Evolutionary conservation across 2,888 invertebrate genomes (phyloP), one percentile per base, ranked within the genome.

Genomic region (Caradrina clavipalpis): DNA sequence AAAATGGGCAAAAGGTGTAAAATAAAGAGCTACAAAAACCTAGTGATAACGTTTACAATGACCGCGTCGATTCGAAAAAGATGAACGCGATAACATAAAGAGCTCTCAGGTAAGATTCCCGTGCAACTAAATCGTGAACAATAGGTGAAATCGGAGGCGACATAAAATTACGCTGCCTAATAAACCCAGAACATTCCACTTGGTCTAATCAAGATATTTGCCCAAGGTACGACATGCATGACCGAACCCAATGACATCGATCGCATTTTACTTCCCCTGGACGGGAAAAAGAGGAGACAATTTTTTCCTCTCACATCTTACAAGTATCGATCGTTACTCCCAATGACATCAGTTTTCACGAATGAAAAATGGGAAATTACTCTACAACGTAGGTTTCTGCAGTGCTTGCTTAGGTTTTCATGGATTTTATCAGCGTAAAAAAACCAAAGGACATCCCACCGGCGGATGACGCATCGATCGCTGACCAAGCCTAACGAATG

Each of bases 381-480:
- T 51, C 47, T 21, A 77, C 66, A 57, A 53, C 51, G 64, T 69
- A 76, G 64, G 69, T 79, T 82, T 79, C 31, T 26, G 42, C 57
- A 53, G 66, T 58, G 63, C 42, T 49, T 78, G 22, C 45, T 77
- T 71, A 73, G 78, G 68, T 81, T 86, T 88, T 86, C 69, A 76
- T 69, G 56, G 64, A 79, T 83, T 87, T 86, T 87, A 86, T 84
- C 76, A 84, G 66, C 73, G 86, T 87, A 90, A 93, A 92, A 77
- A 91, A 93, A 90, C 86, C 89, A 91, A 93, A 95, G 95, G 95
- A 94, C 95, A 96, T 93, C 95, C 95, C 95, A 95, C 96, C 96
- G 96, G 96, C 93, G 95, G 96, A 96, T 96, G 96, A 96, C 96
- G 96, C 96, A 96, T 96, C 96, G 96, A 96, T 96, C 96, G 95